These are phyloP conservation scores for Heliconius hewitsoni DNA, from an alignment of 1,140 invertebrate genomes.

Conservation along the genomic window DNA sequence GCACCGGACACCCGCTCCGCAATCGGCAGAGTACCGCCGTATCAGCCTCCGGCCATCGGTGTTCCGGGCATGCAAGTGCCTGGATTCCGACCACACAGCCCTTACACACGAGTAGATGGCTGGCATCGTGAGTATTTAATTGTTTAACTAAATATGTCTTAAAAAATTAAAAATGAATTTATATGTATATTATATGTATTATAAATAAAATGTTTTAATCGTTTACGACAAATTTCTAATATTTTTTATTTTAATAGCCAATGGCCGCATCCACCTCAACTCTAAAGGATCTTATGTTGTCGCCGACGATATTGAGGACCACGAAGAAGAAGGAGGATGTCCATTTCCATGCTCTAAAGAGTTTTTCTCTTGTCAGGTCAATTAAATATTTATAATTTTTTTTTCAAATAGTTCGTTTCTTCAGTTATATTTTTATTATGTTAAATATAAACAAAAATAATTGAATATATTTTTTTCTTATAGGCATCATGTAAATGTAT, in stretches of 20 bases:
- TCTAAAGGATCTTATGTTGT: constrained; percentile 45
- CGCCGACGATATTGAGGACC: constrained; percentile 51
- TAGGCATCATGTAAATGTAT: constrained; percentile 84
- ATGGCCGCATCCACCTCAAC: constrained; percentile 42
- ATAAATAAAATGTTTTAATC: too few relatives aligned
- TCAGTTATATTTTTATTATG: neutral
- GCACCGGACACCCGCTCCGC: constrained; percentile 64
- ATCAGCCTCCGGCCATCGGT: constrained; percentile 58
- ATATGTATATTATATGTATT: too few relatives aligned
- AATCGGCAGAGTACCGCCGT: constrained; percentile 66
- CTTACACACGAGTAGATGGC: constrained; percentile 59
- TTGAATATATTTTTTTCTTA: neutral
- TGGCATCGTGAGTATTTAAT: constrained; percentile 65
- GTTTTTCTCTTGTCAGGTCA: constrained; percentile 71
- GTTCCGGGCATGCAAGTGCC: constrained; percentile 47
- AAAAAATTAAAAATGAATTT: neutral
- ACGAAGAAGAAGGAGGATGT: constrained; percentile 57
- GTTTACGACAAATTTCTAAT: neutral
- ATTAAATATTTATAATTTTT: neutral
- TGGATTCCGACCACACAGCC: constrained; percentile 57
- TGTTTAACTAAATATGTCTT: neutral
- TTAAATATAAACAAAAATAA: neutral
- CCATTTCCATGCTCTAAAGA: constrained; percentile 59
- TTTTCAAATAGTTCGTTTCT: neutral
- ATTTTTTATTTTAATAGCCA: constrained; percentile 31